phyloP scores from a whole-genome alignment of 2,797 vertebrate genomes.

The Typhlichthys subterraneus region DNA sequence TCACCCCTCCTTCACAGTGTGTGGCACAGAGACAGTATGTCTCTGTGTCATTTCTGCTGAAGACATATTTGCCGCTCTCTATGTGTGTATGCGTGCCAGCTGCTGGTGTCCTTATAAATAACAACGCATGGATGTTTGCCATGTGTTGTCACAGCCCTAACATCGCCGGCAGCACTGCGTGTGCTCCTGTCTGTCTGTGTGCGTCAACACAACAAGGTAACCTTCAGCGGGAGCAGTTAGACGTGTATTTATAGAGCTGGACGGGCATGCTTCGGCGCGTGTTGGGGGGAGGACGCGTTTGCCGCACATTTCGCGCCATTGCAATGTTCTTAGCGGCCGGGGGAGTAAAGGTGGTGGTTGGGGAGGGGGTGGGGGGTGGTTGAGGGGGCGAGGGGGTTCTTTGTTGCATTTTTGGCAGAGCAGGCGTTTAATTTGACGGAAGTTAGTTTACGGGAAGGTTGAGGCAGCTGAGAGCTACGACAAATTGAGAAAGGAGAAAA shows the following conservation, averaged over 20 bases:
- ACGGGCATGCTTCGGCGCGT: constrained; percentile 29
- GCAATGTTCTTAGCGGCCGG: constrained; percentile 20
- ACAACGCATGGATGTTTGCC: constrained; percentile 41
- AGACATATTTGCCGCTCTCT: not conserved
- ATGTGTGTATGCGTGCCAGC: constrained; percentile 18
- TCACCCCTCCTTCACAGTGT: not conserved
- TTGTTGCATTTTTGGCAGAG: constrained; percentile 26
- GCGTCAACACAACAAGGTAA: constrained; percentile 54
- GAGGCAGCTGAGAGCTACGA: constrained; percentile 12
- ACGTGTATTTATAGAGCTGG: constrained; percentile 42
- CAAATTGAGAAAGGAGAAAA: not conserved
- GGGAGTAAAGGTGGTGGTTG: too few species aligned
- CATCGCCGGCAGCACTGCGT: constrained; percentile 45
- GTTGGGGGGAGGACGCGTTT: constrained; percentile 13
- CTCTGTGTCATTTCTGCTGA: not conserved
- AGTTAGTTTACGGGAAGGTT: constrained; percentile 20
- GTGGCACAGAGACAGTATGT: too few species aligned
- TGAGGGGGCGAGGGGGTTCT: constrained; percentile 4
- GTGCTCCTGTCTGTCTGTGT: constrained; percentile 35
- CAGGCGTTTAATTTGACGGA: constrained; percentile 38
- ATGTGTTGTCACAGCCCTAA: constrained; percentile 52
- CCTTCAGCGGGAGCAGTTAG: constrained; percentile 48
- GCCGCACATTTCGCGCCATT: constrained; percentile 24
- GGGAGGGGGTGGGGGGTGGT: too few species aligned
- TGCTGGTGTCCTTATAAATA: constrained; percentile 42